Base-by-base conservation (phyloP, 2,888 invertebrate genomes). In the Gymnoscelis rufifasciata region DNA sequence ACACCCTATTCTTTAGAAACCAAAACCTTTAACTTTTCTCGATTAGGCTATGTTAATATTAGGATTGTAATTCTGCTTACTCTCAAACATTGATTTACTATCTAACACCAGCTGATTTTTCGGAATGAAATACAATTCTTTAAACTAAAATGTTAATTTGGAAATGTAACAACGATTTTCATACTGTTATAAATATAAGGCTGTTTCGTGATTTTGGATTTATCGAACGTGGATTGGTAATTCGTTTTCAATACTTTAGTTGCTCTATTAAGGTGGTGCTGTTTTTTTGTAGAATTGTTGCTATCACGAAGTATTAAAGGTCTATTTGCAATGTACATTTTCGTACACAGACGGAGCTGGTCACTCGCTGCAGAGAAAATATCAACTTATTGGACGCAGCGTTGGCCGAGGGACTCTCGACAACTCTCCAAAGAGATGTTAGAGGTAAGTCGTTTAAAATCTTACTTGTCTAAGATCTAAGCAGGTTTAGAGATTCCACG, bases 301-400 rank as follows among this genome's bases (percentile, higher is more conserved):
- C 30, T 46, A 8, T 44, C 43, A 26, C 13, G 12, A 37, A 10
- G 15, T 10, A 33, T 37, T 43, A 49, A 46, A 29, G 35, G 19
- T 43, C 40, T 43, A 27, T 46, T 47, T 50, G 50, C 50, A 50
- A 42, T 50, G 50, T 46, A 50, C 50, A 50, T 80, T 80, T 77
- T 72, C 68, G 70, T 78, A 68, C 73, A 62, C 86, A 97, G 97
- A 92, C 92, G 77, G 96, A 96, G 89, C 90, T 97, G 68, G 90
- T 94, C 72, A 92, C 93, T 52, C 94, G 94, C 49, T 96, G 97
- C 88, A 93, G 94, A 64, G 95, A 96, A 70, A 96, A 97, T 83
- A 92, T 96, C 68, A 92, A 92, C 71, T 93, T 95, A 68, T 90
- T 97, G 82, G 92, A 92, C 71, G 90, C 92, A 41, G 91, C 94